Base-by-base conservation (phyloP, 2,113 vertebrate genomes). In the Semicossyphus pulcher region DNA sequence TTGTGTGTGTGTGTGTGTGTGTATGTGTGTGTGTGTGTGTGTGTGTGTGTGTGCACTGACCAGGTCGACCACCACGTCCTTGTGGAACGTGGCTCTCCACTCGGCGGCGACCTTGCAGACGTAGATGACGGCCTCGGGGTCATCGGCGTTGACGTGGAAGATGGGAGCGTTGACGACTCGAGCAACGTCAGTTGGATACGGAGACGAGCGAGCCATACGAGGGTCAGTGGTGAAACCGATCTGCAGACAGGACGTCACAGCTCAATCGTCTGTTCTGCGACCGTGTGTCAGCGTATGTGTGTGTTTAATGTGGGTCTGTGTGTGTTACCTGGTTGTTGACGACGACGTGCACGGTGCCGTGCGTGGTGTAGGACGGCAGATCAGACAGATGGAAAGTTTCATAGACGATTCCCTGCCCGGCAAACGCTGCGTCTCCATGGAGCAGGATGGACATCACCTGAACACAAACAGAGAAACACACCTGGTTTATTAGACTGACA, bases 181-280 rank as follows among this genome's bases (percentile, higher is more conserved):
- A 0, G 98, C 97, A 0, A 99, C 98, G 0, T 99, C 98, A 0
- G 97, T 99, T 0, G 97, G 97, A 79, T 99, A 99, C 0, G 98
- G 98, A 0, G 97, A 99, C 14, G 98, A 99, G 10, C 98, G 97
- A 0, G 98, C 96, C 95, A 98, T 95, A 0, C 98, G 96, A 0
- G 98, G 98, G 75, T 99, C 98, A 0, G 97, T 99, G 18, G 98
- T 99, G 89, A 99, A 99, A n/a, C 98, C 98, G 0, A 99, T 99
- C 97, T 99, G 88, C 0, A 0, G 48, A 72, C 12, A 12, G 0
- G 6, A n/a, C 4, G 1, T 34, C 1, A 54, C 2, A 0, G 18
- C 12, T 45, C 23, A 1, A 29, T 3, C 21, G 11, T 25, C 15
- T 9, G 0, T 15, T 3, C 1, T 1, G 1, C 0, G n/a, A 0